Base-by-base conservation (phyloP, 2,113 vertebrate genomes). In the Solenodon paradoxus region DNA sequence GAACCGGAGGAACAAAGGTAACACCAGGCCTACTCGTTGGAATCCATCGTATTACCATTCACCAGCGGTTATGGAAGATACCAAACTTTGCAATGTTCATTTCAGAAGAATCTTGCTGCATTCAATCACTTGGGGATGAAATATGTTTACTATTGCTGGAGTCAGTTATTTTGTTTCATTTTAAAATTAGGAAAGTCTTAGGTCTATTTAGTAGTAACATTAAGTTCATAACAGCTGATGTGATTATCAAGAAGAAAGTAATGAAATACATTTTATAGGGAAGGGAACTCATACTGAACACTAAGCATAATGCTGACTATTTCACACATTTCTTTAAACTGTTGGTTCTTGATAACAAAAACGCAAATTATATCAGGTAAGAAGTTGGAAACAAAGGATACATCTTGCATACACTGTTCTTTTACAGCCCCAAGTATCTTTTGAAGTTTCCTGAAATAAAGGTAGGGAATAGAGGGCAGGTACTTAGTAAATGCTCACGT, bases 151-250 rank as follows among this genome's bases (percentile, higher is more conserved):
- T 63, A 15, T 49, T 80, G 22, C 45, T 85, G 9, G 77, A 66
- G 68, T 81, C 61, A 68, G 5, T 92, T 80, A 93, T 32, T 93
- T 95, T 45, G 78, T 53, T 81, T 85, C 40, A 47, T 90, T 87
- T 90, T 77, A 86, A 93, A 80, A 96, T 32, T 77, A 77, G 35
- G 30, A 85, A 96, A 94, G n/a, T n/a, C 66, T 69, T 81, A 26
- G 69, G 9, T 75, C 92, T 16, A 49, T 75, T 89, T 63, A 80
- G 55, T 30, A 57, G 66, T 38, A 95, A 90, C 47, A 96, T 93
- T 32, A 15, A 95, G 16, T 78, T 49, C 71, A 69, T 26, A 72
- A 40, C 2, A 55, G 19, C 32, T 84, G 5, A 85, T 40, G 38
- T 69, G 82, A 12, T 88, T 57, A 90, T 51, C 69, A 95, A 92